Conservation (phyloP, 2,113 vertebrate genomes). For the Pao palembangensis region DNA sequence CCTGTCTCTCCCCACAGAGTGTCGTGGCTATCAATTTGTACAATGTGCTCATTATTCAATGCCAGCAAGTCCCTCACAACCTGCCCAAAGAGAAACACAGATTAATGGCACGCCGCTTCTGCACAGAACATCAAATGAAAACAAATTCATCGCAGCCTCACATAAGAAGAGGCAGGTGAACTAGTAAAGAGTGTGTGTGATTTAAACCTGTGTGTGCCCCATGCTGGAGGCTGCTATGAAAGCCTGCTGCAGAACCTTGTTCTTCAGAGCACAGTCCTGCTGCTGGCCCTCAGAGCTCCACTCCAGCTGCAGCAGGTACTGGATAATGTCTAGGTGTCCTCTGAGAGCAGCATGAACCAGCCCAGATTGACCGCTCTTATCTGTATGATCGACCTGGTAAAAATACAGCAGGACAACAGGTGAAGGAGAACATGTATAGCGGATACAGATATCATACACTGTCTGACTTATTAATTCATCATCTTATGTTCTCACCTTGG, state of each 20-base stretch:
- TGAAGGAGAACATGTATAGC: not conserved
- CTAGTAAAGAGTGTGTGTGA: conserved; percentile 9
- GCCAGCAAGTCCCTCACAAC: conserved; percentile 86
- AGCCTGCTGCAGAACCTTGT: conserved; percentile 87
- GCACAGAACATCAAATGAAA: conserved; percentile 6
- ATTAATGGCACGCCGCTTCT: conserved; percentile 56
- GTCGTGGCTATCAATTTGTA: conserved; percentile 90
- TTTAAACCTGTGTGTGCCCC: conserved; percentile 88
- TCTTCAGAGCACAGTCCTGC: conserved; percentile 77
- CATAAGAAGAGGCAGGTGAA: not conserved
- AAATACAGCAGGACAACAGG: conserved; percentile 1
- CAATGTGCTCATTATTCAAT: conserved; percentile 77
- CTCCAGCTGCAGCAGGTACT: conserved; percentile 80
- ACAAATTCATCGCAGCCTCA: not conserved
- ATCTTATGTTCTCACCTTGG: conserved; percentile 76
- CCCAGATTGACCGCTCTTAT: conserved; percentile 94
- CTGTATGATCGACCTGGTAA: conserved; percentile 84
- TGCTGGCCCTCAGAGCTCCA: conserved; percentile 77
- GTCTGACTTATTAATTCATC: not conserved
- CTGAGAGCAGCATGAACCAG: conserved; percentile 89
- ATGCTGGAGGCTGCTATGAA: conserved; percentile 92
- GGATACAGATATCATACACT: too few species aligned
- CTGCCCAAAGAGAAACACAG: conserved; percentile 73
- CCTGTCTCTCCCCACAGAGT: conserved; percentile 98
- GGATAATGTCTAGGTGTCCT: conserved; percentile 85